phyloP scores from a whole-genome alignment of 37 sponge, comb jelly and placozoan species.

The Diacarnus erythraeanus region DNA sequence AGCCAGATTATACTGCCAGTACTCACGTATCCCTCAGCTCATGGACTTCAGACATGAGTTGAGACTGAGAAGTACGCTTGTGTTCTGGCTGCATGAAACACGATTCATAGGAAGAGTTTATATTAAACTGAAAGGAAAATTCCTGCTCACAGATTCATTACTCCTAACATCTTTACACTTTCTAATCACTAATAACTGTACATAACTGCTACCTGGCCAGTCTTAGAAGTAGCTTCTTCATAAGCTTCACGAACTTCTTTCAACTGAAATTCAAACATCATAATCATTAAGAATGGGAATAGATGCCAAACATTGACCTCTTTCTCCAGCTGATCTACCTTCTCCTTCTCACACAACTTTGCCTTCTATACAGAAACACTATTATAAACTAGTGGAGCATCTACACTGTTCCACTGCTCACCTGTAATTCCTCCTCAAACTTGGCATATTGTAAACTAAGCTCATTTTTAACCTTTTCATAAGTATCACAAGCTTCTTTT shows the following conservation, averaged over 20 bases:
- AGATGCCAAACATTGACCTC: not conserved
- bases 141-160: not conserved
- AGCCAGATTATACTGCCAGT: not conserved
- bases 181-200: not conserved
- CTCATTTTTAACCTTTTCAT: too few species aligned
- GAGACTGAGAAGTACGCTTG: not conserved
- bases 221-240: not conserved
- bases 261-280: not conserved
- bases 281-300: not conserved
- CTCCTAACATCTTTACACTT: not conserved
- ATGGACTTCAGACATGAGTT: not conserved
- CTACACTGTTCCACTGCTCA: too few species aligned
- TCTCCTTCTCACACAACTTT: too few species aligned
- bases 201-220: not conserved
- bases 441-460: too few species aligned
- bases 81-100: not conserved
- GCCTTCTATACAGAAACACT: not conserved
- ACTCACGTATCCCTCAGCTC: slow-evolving; percentile 8
- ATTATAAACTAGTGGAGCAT: too few species aligned
- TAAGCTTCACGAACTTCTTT: not conserved
- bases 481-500: too few species aligned
- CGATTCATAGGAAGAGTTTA: not conserved
- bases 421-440: too few species aligned
- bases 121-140: not conserved
- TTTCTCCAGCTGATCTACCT: not conserved